These are phyloP conservation scores for Papilio dardanus DNA, from an alignment of 1,140 invertebrate species.

Conservation along the genomic window DNA sequence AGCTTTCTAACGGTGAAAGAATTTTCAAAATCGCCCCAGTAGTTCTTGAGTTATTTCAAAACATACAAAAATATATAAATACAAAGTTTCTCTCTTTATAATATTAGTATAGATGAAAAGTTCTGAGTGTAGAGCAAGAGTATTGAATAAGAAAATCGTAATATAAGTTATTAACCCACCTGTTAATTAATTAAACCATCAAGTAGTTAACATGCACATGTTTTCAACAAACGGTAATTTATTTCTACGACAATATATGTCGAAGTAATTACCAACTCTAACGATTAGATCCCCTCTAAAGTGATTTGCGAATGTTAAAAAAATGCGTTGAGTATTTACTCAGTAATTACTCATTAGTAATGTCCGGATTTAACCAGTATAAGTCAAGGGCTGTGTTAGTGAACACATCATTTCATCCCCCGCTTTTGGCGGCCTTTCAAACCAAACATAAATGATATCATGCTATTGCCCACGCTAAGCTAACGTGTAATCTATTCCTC, in stretches of 20 bases:
- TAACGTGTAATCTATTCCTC: slow-evolving; percentile 4
- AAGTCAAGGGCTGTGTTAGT: slow-evolving; percentile 56
- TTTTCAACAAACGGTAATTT: background rate
- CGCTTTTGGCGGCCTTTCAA: slow-evolving; percentile 61
- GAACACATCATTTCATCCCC: slow-evolving; percentile 45
- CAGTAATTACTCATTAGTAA: slow-evolving; percentile 50
- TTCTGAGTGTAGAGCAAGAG: too few relatives aligned
- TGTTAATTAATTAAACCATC: background rate
- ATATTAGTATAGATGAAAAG: too few relatives aligned
- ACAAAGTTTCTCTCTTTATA: too few relatives aligned
- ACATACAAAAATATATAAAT: too few relatives aligned
- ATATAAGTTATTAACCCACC: too few relatives aligned
- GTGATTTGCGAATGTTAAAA: background rate
- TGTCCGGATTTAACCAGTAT: slow-evolving; percentile 45
- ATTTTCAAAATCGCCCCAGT: too few relatives aligned
- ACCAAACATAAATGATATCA: slow-evolving; percentile 50
- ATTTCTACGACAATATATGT: background rate
- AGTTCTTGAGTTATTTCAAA: too few relatives aligned
- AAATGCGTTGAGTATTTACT: background rate
- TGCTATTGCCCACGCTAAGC: slow-evolving; percentile 35
- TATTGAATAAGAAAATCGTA: too few relatives aligned
- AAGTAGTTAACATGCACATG: background rate
- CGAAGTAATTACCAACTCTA: background rate
- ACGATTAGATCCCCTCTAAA: background rate
- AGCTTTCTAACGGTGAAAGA: too few relatives aligned